phyloP scores from a whole-genome alignment of 2,888 invertebrate species.

The Serrognathus titanus region DNA sequence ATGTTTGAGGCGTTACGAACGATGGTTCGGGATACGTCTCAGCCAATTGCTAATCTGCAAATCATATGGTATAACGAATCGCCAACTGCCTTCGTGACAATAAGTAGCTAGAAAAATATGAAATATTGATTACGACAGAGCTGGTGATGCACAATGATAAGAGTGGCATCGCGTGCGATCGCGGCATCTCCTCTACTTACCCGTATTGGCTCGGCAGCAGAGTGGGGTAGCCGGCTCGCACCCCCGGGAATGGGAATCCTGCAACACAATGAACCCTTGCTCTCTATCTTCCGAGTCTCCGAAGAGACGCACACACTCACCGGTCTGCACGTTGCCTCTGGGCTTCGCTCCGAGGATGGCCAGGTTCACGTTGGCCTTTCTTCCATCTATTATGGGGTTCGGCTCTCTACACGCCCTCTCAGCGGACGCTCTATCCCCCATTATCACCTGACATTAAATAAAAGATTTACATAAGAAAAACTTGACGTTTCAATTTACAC shows the following conservation, averaged over 20 bases:
- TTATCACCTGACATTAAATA: conserved; percentile 76
- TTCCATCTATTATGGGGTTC: conserved; percentile 96
- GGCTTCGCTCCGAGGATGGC: conserved; percentile 97
- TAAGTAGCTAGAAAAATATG: conserved; percentile 48
- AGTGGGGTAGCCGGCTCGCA: conserved; percentile 74
- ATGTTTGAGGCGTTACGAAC: conserved; percentile 29
- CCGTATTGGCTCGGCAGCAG: conserved; percentile 80
- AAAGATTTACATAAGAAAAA: no score
- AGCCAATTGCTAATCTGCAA: conserved; percentile 47
- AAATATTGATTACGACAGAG: conserved; percentile 45
- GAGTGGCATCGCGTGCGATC: conserved; percentile 27
- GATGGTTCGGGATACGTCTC: conserved; percentile 41
- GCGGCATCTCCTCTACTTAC: conserved; percentile 55
- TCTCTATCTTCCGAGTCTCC: background rate
- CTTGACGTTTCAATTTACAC: no score
- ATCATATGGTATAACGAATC: conserved; percentile 46
- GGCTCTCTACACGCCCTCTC: conserved; percentile 97
- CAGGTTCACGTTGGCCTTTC: conserved; percentile 97
- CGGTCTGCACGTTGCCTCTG: conserved; percentile 79
- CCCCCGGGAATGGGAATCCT: conserved; percentile 74
- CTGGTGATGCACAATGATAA: conserved; percentile 30
- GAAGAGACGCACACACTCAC: conserved; percentile 50
- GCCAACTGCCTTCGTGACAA: conserved; percentile 46
- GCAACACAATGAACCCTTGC: conserved; percentile 31
- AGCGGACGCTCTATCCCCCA: conserved; percentile 92